Evolutionary conservation across 2,113 vertebrate species (phyloP).

Genomic region (Rhineura floridana): DNA sequence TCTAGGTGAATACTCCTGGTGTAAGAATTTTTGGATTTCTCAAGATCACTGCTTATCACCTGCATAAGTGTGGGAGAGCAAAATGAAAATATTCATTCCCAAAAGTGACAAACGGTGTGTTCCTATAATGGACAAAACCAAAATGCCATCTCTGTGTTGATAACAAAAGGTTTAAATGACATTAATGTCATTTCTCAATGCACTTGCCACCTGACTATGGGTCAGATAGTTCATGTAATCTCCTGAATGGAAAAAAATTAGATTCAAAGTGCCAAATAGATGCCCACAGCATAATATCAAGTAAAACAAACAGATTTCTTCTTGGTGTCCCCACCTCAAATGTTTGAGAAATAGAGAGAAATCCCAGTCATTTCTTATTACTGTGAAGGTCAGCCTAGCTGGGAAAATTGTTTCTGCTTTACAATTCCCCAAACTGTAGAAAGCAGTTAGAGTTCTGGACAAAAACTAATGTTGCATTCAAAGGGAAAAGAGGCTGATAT

Average conservation of each 20-base stretch:
- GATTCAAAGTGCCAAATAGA: conserved; percentile 79
- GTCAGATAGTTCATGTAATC: conserved; percentile 90
- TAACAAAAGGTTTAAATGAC: conserved; percentile 81
- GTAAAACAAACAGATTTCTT: conserved; percentile 80
- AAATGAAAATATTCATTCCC: conserved; percentile 72
- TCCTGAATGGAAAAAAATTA: conserved; percentile 81
- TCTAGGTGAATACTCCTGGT: not conserved
- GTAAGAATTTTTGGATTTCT: conserved; percentile 48
- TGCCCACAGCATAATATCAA: conserved; percentile 74
- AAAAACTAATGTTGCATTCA: conserved; percentile 89
- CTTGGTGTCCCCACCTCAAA: conserved; percentile 60
- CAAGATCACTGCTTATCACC: conserved; percentile 54
- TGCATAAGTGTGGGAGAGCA: conserved; percentile 61
- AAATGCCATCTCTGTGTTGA: conserved; percentile 73
- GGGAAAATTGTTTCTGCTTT: conserved; percentile 89
- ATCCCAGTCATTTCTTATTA: conserved; percentile 87
- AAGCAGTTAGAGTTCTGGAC: conserved; percentile 86
- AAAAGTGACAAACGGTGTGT: conserved; percentile 60
- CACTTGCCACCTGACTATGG: conserved; percentile 78
- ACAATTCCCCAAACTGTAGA: conserved; percentile 87
- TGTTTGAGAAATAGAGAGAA: conserved; percentile 80
- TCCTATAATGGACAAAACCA: conserved; percentile 71
- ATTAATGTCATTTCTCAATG: conserved; percentile 75
- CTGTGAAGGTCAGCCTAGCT: conserved; percentile 86
- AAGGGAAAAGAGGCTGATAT: conserved; percentile 86